These are phyloP conservation scores for Aleadryas rufinucha DNA, from an alignment of 2,113 vertebrate genomes.

Conservation along the genomic window DNA sequence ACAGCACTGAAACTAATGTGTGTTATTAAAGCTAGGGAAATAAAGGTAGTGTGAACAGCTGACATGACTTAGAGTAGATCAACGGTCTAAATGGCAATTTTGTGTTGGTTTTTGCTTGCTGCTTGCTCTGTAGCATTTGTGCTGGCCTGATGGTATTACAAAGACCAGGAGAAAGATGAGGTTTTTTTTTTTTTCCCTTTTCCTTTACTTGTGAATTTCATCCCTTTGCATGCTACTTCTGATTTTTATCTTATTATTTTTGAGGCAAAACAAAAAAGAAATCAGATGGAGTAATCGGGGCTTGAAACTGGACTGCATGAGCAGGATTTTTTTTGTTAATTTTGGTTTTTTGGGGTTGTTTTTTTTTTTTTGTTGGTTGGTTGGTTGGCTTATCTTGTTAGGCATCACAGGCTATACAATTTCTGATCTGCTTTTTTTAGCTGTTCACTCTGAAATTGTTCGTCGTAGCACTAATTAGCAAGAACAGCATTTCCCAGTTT, in stretches of 20 bases:
- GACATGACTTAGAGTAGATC: not conserved
- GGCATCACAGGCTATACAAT: not conserved
- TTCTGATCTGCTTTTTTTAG: not conserved
- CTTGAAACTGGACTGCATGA: not conserved
- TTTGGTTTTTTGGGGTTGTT: not conserved
- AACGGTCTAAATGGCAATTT: not conserved
- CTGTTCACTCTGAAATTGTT: not conserved
- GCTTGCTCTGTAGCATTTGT: not conserved
- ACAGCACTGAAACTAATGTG: not conserved
- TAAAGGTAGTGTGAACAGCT: not conserved
- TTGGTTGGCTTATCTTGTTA: not conserved
- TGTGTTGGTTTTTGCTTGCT: not conserved
- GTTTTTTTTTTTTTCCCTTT: not conserved
- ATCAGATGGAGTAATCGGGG: not conserved
- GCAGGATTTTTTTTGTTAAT: not conserved
- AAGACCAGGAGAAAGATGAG: not conserved
- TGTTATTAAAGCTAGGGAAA: not conserved
- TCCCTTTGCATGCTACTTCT: not conserved
- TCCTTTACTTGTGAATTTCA: not conserved
- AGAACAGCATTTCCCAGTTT: not conserved
- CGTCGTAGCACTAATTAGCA: not conserved
- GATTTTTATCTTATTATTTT: not conserved
- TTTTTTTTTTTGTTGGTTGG: no score
- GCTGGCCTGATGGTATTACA: not conserved
- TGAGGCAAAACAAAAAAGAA: not conserved